A percentile compares a stretch with the other conserved stretches of the same genome.
These are phyloP conservation scores for Narcine bancroftii DNA, from an alignment of 2,113 vertebrate genomes.

Conservation along the genomic window DNA sequence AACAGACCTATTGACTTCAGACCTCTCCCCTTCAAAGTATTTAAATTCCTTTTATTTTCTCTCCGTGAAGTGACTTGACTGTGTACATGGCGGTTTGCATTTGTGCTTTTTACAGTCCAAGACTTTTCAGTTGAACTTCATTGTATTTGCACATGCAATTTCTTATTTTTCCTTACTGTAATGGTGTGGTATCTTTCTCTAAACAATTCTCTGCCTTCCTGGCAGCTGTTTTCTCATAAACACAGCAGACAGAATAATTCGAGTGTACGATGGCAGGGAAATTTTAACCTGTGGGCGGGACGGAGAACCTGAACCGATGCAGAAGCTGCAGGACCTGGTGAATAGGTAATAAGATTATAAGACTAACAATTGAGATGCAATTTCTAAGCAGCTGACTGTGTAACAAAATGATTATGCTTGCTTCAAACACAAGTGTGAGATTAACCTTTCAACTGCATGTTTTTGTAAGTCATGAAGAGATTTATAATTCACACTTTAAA, in stretches of 20 bases:
- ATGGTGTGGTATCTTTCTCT: neutral
- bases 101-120: neutral
- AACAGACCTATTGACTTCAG: neutral
- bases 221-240: slow-evolving; percentile 93
- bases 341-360: slow-evolving; percentile 65
- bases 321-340: slow-evolving; percentile 93
- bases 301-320: slow-evolving; percentile 94
- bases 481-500: neutral
- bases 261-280: slow-evolving; percentile 91
- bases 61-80: too few species aligned
- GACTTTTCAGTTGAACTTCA: neutral
- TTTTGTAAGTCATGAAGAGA: neutral
- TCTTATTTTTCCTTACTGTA: too few species aligned
- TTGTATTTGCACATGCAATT: neutral
- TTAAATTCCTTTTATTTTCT: too few species aligned
- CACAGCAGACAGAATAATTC: slow-evolving; percentile 90
- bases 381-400: neutral
- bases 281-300: slow-evolving; percentile 93
- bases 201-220: neutral
- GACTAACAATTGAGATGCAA: too few species aligned
- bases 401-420: neutral
- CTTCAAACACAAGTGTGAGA: neutral
- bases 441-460: neutral
- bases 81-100: neutral
- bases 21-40: neutral